Base-by-base conservation (phyloP, 2,113 vertebrate genomes). In the Choloepus hoffmanni region DNA sequence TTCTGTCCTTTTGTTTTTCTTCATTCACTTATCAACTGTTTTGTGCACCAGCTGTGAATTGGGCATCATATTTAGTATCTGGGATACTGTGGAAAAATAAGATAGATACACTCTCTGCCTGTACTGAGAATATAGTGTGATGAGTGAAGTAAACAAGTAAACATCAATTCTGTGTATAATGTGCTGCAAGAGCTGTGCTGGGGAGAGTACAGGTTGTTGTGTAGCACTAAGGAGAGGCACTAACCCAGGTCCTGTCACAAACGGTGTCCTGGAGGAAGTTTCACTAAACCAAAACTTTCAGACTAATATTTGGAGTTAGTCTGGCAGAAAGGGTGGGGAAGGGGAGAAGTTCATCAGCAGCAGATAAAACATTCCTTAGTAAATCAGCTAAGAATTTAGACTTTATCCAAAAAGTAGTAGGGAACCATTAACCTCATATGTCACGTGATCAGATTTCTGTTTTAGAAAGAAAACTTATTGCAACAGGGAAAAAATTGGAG, bases 21-120 rank as follows among this genome's bases (percentile, higher is more conserved):
- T 96, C 28, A 55, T 23, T 88, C 23, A 74, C 10, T 90, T 14
- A 77, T 77, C 50, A 67, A 2, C 30, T 94, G 10, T 60, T 77
- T 84, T 82, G 43, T 53, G 4, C 2, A 73, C 81, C 19, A 82
- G n/a, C 36, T 90, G 1, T 62, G 33, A 94, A 48, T n/a, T 77
- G 33, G 53, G 26, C 28, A 58, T 84, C 70, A 60, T 70, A 85
- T 19, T 85, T 89, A 68, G 9, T 55, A 36, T 65, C 86, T 83
- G 93, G 94, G 72, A 76, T 83, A 58, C 62, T 81, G 30, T 65
- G 67, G 55, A 68, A 50, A 68, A 85, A 65, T 89, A 90, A 81
- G 62, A 48, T n/a, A 67, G 28, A 18, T 65, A 10, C 5, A 36
- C 14, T 74, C 23, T 91, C 53, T 92, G 26, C 63, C 73, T 23